Percentiles rank a stretch among this genome's conserved stretches.
Evolutionary conservation across 2,888 invertebrate genomes (phyloP).

Genomic region (Acanthopleura granulata): DNA sequence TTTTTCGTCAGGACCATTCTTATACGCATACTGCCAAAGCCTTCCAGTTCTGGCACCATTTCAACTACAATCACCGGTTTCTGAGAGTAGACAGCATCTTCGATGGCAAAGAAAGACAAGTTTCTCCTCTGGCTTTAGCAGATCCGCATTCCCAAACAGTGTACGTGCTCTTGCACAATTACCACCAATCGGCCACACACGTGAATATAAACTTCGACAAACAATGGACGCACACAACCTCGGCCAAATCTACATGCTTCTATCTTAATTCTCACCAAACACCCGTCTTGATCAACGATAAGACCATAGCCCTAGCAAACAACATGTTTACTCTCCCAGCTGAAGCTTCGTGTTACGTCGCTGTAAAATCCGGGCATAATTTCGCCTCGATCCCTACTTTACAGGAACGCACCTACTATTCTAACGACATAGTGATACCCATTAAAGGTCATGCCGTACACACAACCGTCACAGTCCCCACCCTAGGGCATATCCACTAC

Average conservation of each 20-base stretch:
- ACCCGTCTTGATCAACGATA: background rate
- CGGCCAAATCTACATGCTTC: background rate
- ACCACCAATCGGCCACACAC: background rate
- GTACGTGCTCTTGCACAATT: background rate
- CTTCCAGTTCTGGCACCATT: conserved; percentile 22
- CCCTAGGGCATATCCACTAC: background rate
- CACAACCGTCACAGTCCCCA: conserved; percentile 1
- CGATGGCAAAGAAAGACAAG: conserved; percentile 17
- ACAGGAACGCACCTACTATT: conserved; percentile 17
- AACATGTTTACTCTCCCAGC: conserved; percentile 3
- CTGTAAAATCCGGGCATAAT: conserved; percentile 2
- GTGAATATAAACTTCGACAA: conserved; percentile 5
- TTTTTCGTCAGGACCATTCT: conserved; percentile 3
- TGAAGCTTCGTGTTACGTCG: conserved; percentile 20
- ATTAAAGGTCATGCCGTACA: conserved; percentile 3
- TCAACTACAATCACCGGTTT: conserved; percentile 19
- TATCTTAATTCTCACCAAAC: background rate
- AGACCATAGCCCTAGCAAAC: background rate
- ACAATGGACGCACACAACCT: background rate
- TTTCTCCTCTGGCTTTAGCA: conserved; percentile 21
- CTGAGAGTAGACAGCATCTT: conserved; percentile 12
- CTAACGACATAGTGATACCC: background rate
- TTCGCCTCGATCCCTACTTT: background rate
- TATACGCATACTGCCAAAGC: conserved; percentile 18
- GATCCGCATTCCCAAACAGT: conserved; percentile 14